phyloP scores from a whole-genome alignment of 2,888 invertebrate species.

The Piscicola geometra region DNA sequence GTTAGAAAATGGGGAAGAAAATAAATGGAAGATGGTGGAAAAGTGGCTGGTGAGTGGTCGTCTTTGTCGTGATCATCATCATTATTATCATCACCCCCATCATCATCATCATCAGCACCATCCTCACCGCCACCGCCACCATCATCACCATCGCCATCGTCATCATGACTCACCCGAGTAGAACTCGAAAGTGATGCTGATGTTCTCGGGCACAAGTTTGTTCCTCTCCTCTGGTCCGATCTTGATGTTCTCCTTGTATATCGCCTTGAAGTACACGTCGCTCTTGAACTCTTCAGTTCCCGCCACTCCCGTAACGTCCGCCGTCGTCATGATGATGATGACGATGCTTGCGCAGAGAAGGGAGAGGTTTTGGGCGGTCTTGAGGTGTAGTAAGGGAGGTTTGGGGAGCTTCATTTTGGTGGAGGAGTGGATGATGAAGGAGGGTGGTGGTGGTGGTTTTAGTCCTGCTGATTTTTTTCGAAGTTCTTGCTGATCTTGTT shows the following conservation, averaged over 20 bases:
- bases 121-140: not conserved
- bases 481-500: too few relatives aligned
- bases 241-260: conserved; percentile 12
- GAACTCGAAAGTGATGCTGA: conserved; percentile 24
- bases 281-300: not conserved
- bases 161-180: conserved; percentile 1
- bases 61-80: not conserved
- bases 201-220: conserved; percentile 18
- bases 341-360: too few relatives aligned
- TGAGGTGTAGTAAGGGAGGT: too few relatives aligned
- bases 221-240: conserved; percentile 16
- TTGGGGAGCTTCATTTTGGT: too few relatives aligned
- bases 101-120: not conserved
- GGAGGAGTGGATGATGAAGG: too few relatives aligned
- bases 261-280: conserved; percentile 20
- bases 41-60: not conserved
- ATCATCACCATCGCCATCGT: too few relatives aligned
- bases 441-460: too few relatives aligned
- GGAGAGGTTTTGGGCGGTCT: too few relatives aligned
- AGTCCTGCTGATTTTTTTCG: too few relatives aligned
- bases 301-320: not conserved
- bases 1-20: not conserved
- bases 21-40: too few relatives aligned
- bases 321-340: too few relatives aligned
- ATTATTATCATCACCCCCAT: too few relatives aligned